Evolutionary conservation across 1,140 invertebrate genomes (phyloP).

Genomic region (Penaeus japonicus): DNA sequence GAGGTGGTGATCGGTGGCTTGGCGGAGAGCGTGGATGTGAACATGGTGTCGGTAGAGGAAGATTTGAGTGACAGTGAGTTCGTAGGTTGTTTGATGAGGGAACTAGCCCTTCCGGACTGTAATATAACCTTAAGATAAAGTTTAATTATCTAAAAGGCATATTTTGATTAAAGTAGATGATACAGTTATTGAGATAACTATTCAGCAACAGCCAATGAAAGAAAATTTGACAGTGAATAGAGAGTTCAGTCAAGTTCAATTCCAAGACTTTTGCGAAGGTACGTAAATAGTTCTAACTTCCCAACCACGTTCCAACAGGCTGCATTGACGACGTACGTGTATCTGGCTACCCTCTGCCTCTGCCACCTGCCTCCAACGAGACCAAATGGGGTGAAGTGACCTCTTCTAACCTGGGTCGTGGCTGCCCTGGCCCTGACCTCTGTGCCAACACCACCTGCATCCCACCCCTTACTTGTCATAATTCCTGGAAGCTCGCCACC

Average conservation of each 20-base stretch:
- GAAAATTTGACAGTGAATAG: too few relatives aligned
- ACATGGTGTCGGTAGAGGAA: background rate
- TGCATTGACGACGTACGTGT: slow-evolving; percentile 30
- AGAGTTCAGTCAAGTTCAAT: too few relatives aligned
- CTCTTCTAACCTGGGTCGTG: background rate
- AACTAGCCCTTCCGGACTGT: too few relatives aligned
- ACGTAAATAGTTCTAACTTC: too few relatives aligned
- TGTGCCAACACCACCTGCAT: slow-evolving; percentile 30
- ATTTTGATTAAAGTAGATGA: too few relatives aligned
- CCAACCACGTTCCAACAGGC: background rate
- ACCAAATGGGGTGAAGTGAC: slow-evolving; percentile 26
- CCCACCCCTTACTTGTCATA: slow-evolving; percentile 25
- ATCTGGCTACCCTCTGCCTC: background rate
- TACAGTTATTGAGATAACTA: too few relatives aligned
- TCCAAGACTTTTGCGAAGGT: too few relatives aligned
- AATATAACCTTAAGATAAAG: too few relatives aligned
- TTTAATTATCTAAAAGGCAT: too few relatives aligned
- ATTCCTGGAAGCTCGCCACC: slow-evolving; percentile 22
- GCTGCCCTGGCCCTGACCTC: background rate
- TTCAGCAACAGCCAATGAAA: too few relatives aligned
- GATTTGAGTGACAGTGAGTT: background rate
- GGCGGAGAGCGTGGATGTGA: background rate
- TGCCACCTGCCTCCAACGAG: slow-evolving; percentile 23
- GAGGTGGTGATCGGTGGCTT: background rate
- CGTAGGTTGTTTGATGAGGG: too few relatives aligned